Evolutionary conservation across 2,113 vertebrate species (phyloP).

Genomic region (Sphaerodactylus townsendi): DNA sequence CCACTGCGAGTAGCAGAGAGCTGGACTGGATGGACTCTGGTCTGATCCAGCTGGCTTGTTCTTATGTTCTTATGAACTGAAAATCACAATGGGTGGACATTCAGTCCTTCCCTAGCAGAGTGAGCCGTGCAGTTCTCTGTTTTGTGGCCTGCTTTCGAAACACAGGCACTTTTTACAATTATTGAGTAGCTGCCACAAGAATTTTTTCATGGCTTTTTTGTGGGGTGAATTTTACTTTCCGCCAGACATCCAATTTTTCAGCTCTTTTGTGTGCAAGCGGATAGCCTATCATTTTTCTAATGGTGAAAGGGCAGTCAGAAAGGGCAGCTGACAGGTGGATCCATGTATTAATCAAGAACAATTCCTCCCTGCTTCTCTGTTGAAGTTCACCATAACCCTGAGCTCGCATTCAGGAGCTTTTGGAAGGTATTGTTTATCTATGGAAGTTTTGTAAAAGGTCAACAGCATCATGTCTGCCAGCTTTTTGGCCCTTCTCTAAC

Average conservation of each 20-base stretch:
- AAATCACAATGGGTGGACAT: too few species aligned
- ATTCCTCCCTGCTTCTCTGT: neutral
- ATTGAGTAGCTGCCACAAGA: neutral
- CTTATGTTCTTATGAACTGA: too few species aligned
- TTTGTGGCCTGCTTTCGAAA: too few species aligned
- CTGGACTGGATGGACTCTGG: too few species aligned
- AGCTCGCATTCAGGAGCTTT: neutral
- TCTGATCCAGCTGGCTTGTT: too few species aligned
- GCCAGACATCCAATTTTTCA: neutral
- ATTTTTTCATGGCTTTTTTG: neutral
- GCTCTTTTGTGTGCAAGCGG: neutral
- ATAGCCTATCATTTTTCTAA: neutral
- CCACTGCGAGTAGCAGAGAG: too few species aligned
- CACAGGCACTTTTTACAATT: neutral
- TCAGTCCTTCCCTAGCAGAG: too few species aligned
- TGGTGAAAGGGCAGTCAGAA: neutral
- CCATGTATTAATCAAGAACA: neutral
- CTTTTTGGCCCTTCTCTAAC: neutral
- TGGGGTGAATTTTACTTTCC: neutral
- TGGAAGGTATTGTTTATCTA: neutral
- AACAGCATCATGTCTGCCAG: neutral
- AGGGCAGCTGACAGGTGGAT: neutral
- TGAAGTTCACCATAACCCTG: neutral
- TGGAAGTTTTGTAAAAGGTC: neutral
- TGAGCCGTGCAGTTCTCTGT: too few species aligned